Base-by-base conservation (phyloP, 2,888 invertebrate species). In the Pristionchus mayeri region DNA sequence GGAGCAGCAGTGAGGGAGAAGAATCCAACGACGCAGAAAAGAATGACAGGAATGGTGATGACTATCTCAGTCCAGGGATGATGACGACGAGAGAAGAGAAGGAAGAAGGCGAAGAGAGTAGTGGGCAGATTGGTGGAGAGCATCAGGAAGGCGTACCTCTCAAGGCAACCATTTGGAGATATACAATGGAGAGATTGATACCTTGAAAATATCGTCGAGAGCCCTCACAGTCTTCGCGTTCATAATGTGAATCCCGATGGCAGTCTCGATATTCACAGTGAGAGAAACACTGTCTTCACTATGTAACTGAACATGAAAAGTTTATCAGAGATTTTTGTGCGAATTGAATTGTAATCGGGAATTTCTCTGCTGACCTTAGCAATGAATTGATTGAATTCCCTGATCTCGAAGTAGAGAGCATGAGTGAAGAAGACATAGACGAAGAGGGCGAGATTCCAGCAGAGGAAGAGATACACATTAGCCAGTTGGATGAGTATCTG, bases 71-170 rank as follows among this genome's bases (percentile, higher is more conserved):
- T 60, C 27, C 79, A 24, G 7, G 86, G 80, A 27, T 84, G 18
- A 71, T 85, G 63, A 50, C 76, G 80, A 27, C 84, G 63, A 9
- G 81, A 52, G 21, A 84, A 60, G 30, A 86, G 75, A 44, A 78
- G 76, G 13, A 86, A 71, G n/a, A 86, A 52, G 4, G 86, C 63
- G 60, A 86, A 85, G 52, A 84, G 71, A 9, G 86, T 84, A 16
- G 81, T 82, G 9, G 86, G 86, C 24, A 86, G 81, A 48, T 84
- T 86, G 27, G 78, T 84, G 6, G 84, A 84, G 7, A 86, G 30
- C 86, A 86, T 86, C 1, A 84, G 54, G 60, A 86, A 86, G n/a
- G 86, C 86, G 30, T 84, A 86, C 11, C 75, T n/a, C 84, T 84
- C 6, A 50, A 84, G 6, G 16, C n/a, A 9, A 67, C 37, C 9